Evolutionary conservation across 2,888 invertebrate species (phyloP).

Genomic region (Microdon myrmicae): DNA sequence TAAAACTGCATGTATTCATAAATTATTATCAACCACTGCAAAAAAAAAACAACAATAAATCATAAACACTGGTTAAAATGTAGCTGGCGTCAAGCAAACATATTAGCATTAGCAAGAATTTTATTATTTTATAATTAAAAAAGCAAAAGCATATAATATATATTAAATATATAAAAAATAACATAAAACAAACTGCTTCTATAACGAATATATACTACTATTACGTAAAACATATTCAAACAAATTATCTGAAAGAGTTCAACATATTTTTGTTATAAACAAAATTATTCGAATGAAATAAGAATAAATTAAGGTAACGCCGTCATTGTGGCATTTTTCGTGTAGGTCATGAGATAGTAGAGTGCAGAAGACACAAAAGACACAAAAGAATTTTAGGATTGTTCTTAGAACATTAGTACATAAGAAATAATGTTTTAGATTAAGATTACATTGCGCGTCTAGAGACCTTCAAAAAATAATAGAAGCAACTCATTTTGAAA

Average conservation of each 20-base stretch:
- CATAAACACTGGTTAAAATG: conserved; percentile 1
- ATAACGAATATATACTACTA: conserved; percentile 43
- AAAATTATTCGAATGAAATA: conserved; percentile 5
- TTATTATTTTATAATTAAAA: no score
- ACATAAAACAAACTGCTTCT: conserved; percentile 37
- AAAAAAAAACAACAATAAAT: background rate
- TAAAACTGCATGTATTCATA: no score
- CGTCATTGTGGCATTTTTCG: conserved; percentile 1
- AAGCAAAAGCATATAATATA: conserved; percentile 36
- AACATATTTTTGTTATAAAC: conserved; percentile 39
- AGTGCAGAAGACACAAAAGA: conserved; percentile 20
- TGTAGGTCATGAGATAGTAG: conserved; percentile 10
- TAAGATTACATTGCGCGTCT: no score
- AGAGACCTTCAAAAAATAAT: no score
- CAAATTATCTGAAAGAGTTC: conserved; percentile 48
- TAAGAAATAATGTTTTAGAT: no score
- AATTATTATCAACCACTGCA: no score
- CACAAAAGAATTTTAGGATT: no score
- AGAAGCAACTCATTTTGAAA: no score
- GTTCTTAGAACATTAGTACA: no score
- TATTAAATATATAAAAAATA: conserved; percentile 14
- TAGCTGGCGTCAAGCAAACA: conserved; percentile 32
- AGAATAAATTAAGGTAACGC: background rate
- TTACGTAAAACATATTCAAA: conserved; percentile 43
- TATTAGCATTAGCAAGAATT: conserved; percentile 39